Evolutionary conservation across 1,140 invertebrate species (phyloP).

Genomic region (Amyelois transitella): DNA sequence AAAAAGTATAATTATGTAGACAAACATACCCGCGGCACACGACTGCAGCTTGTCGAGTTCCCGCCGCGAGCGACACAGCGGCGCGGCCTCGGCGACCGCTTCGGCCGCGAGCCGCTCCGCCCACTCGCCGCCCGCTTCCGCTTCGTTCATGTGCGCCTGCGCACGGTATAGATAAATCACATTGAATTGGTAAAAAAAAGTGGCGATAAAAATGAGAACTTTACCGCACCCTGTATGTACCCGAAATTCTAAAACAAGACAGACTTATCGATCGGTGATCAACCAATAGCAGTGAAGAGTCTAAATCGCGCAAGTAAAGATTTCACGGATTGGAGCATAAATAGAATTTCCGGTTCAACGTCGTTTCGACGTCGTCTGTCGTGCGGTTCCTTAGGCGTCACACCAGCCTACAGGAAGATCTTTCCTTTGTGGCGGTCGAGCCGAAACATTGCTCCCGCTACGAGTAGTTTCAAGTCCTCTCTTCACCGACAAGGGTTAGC

Average conservation of each 20-base stretch:
- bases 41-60: conserved; percentile 35
- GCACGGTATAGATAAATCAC: background rate
- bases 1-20: too few relatives aligned
- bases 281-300: background rate
- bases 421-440: too few relatives aligned
- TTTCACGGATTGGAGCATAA: too few relatives aligned
- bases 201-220: too few relatives aligned
- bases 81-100: conserved; percentile 29
- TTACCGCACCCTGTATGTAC: too few relatives aligned
- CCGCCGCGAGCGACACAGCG: conserved; percentile 20
- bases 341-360: background rate
- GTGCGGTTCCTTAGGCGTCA: too few relatives aligned
- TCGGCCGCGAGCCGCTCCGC: conserved; percentile 76
- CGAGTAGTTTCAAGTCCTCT: background rate
- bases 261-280: background rate
- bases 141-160: conserved; percentile 93
- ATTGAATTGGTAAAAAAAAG: background rate
- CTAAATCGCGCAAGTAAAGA: background rate
- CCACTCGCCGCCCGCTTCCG: conserved; percentile 94
- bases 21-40: conserved; percentile 24
- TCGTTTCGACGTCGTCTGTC: too few relatives aligned
- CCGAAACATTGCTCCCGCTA: too few relatives aligned
- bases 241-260: too few relatives aligned
- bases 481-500: too few relatives aligned
- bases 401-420: too few relatives aligned